Base-by-base conservation (phyloP, 2,113 vertebrate species). In the Vulpes vulpes region DNA sequence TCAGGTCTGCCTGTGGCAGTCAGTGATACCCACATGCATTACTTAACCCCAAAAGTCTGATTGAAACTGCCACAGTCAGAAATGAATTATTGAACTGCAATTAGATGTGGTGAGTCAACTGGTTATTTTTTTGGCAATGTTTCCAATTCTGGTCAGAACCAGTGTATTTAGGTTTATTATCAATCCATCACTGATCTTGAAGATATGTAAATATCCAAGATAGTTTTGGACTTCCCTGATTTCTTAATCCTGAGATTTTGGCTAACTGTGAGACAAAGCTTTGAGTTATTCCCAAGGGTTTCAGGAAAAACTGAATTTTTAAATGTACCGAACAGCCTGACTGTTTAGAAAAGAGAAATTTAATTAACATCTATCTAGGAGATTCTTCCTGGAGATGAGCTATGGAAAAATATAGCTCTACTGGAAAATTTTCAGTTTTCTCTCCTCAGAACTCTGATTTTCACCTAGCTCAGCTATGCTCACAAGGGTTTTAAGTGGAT, bases 351-450 rank as follows among this genome's bases (percentile, higher is more conserved):
- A 92, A 92, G 35, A 90, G 65, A 7, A 97, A 97, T 84, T 95
- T 96, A 96, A 97, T 65, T 95, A 88, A 97, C 80, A 88, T 92
- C 74, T 95, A 60, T 81, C 96, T 92, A 97, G 84, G 76, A 67
- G 74, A 92, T 76, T 95, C 74, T 90, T 14, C 43, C 57, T 96
- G 32, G 74, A 97, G 62, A 97, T 73, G 64, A 96, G 53, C 76
- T 88, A 97, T 55, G 88, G 67, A 83, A 97, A 97, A 98, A 60
- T 84, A 78, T 23, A 94, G 35, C 35, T 95, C 62, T 49, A 80
- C 35, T 84, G 79, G 35, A 69, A 97, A 96, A 20, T 90, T 93
- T 81, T 79, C 53, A 89, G 32, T 94, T 89, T 96, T 92, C 51
- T 96, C 20, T 60, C 55, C 59, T 62, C 73, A 86, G 93, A 97